Evolutionary conservation across 2,797 vertebrate species (phyloP).

Genomic region (Oreochromis mossambicus): DNA sequence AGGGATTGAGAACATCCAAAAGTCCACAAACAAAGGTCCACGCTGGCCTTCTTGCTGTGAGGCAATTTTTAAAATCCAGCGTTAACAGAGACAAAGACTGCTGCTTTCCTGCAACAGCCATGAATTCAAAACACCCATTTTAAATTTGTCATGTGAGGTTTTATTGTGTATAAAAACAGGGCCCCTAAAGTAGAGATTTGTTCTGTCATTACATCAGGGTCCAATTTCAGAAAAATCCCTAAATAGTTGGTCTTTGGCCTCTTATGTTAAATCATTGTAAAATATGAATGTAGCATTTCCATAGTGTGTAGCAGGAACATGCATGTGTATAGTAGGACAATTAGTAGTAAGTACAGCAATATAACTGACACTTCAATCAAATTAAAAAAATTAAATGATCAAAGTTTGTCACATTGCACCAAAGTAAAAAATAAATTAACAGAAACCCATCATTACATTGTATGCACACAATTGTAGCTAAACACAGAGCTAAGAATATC

Average conservation of each 20-base stretch:
- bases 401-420: not conserved
- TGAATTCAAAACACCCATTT: not conserved
- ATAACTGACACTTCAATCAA: not conserved
- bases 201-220: not conserved
- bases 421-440: not conserved
- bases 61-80: rapidly evolving
- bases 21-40: not conserved
- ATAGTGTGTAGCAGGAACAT: not conserved
- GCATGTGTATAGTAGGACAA: not conserved
- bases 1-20: not conserved
- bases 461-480: not conserved
- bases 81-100: not conserved
- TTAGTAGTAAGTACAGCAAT: not conserved
- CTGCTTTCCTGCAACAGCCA: not conserved
- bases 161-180: not conserved
- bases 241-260: not conserved
- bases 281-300: not conserved
- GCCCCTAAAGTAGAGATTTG: not conserved
- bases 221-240: not conserved
- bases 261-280: not conserved
- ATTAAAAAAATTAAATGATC: not conserved
- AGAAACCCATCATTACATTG: not conserved
- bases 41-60: not conserved
- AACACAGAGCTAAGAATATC: not conserved
- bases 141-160: not conserved